Base-by-base conservation (phyloP, 2,888 invertebrate genomes). In the Villa cingulata region DNA sequence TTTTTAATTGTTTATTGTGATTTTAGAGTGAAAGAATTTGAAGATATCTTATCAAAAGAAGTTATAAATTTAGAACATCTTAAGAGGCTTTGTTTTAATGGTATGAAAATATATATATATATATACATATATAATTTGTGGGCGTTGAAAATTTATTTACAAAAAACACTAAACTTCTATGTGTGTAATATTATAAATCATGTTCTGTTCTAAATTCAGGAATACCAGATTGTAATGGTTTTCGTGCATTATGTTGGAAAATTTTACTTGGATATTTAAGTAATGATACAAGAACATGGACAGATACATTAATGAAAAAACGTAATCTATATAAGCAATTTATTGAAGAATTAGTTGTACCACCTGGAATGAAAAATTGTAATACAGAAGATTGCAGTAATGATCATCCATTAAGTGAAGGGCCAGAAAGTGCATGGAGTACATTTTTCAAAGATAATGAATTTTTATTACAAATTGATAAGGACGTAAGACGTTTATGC, bases 371-470 rank as follows among this genome's bases (percentile, higher is more conserved):
- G 48, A 66, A 72, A 17, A 72, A 73, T 56, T 77, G 77, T 1
- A 73, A 74, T 16, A 73, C 74, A n/a, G 57, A 58, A 43, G n/a
- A n/a, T n/a, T n/a, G n/a, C n/a, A 57, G 58, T 14, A 58, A 59
- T 37, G 90, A 91, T 66, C 88, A 98, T 77, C 98, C 97, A 0
- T 71, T 98, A 45, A 95, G 88, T 65, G 83, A 87, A 55, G 89
- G 87, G 58, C 94, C 96, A 0, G 87, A 90, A 56, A 95, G 95
- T 64, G 84, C 90, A 42, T 98, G 98, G 98, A 84, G 84, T 59
- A 84, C 83, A 4, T 97, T 84, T 68, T 98, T 98, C 70, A 89
- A 86, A 65, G 97, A 98, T 66, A 98, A 98, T 68, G 95, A 97
- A 71, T 92, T 96, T 50, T 72, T 98, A 37, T 70, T 95, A 39